Percentiles rank a stretch among this genome's conserved stretches.
Conservation (phyloP, 2,797 vertebrate species). For the Helostoma temminkii region DNA sequence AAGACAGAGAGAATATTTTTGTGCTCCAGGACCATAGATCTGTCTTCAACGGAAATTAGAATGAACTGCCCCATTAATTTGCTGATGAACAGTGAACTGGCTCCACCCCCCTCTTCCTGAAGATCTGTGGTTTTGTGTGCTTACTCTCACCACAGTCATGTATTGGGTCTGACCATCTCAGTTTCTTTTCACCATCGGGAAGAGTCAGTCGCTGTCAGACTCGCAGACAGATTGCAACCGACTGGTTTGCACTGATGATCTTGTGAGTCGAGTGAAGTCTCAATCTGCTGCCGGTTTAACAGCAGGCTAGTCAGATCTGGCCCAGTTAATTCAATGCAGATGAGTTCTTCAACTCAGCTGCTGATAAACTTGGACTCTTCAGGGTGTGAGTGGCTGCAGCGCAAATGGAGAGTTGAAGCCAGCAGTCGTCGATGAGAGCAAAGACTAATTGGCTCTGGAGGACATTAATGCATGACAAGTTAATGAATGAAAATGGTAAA, state of each 20-base stretch:
- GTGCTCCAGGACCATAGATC: conserved; percentile 43
- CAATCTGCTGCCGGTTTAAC: conserved; percentile 67
- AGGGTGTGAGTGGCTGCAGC: conserved; percentile 19
- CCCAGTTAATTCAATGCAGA: conserved; percentile 57
- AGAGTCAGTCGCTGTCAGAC: conserved; percentile 72
- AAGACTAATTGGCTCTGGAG: conserved; percentile 21
- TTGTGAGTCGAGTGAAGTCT: conserved; percentile 67
- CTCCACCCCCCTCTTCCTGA: conserved; percentile 27
- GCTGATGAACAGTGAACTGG: conserved; percentile 55
- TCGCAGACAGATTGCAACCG: conserved; percentile 65
- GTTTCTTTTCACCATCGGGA: conserved; percentile 74
- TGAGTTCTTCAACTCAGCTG: conserved; percentile 54
- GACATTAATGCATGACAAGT: conserved; percentile 24
- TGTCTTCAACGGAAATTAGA: conserved; percentile 59
- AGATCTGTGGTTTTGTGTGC: conserved; percentile 33
- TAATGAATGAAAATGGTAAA: conserved; percentile 13
- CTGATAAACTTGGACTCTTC: conserved; percentile 46
- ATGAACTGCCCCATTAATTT: conserved; percentile 68
- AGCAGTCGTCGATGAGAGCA: conserved; percentile 15
- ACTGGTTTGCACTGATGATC: conserved; percentile 68
- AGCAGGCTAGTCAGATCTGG: conserved; percentile 56
- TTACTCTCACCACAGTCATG: conserved; percentile 9
- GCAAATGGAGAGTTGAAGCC: conserved; percentile 39
- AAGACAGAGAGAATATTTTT: conserved; percentile 35
- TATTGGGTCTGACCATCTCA: conserved; percentile 46